Evolutionary conservation across 64 coral and sea anemone genomes (phyloP), one percentile per base, ranked within the genome.

Genomic region (Dendrophyllia cribrosa): DNA sequence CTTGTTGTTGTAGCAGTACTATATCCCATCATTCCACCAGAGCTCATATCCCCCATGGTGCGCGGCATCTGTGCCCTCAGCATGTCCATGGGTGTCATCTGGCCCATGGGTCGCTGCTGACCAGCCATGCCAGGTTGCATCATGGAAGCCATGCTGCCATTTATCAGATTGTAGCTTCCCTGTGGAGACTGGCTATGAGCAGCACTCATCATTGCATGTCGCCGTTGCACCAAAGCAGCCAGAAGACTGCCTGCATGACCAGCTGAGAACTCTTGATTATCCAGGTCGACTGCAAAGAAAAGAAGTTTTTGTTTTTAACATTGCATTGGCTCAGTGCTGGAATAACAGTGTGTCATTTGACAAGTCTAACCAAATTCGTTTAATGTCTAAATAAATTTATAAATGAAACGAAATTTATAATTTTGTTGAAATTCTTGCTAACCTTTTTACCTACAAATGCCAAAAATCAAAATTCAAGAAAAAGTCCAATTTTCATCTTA

Each of bases 191-290:
- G 88, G 12, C n/a, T 52, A 58, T 69, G 53, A 52, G 95, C 87
- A 13, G 88, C 87, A 94, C 87, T 87, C 26, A 83, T 87, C 95
- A 94, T 88, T 55, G 95, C 95, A 70, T 97, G 84, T 69, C 92
- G 87, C 7, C 95, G 47, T 23, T 97, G 95, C 16, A 94, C 92
- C 58, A 97, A 14, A 0, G 95, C 95, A 45, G 95, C 95, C 1
- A 97, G 88, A 12, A 97, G 70, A 70, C 95, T 97, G 14, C 95
- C 95, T 74, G 95, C 95, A 20, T 97, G 95, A 25, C 95, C 95
- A 79, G 75, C 46, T 70, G 45, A 89, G 47, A 90, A 92, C 12
- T 93, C 91, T 17, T 64, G 10, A 44, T 59, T 84, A n/a, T 84
- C 80, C 43, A 84, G 46, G 80, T 84, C 80, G 10, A 84, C 80